A percentile compares a stretch with the other conserved stretches of the same genome.
These are phyloP conservation scores for Tipula lateralis DNA, from an alignment of 2,888 invertebrate species.

Conservation along the genomic window DNA sequence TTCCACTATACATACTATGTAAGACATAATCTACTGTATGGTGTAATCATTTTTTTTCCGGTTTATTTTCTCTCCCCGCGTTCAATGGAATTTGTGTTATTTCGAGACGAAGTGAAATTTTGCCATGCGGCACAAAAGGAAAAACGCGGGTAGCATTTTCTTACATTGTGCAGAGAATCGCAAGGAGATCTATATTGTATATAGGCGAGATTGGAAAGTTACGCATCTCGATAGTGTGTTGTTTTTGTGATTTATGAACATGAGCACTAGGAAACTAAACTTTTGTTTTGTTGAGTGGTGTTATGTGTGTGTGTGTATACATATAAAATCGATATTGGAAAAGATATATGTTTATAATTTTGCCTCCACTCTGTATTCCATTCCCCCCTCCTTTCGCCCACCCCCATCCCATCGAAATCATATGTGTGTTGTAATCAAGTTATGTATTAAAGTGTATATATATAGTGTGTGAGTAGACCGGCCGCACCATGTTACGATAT, in stretches of 20 bases:
- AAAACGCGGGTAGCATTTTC: background rate
- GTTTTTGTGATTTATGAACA: background rate
- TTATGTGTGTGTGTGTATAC: background rate
- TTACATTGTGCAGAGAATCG: background rate
- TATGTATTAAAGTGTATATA: background rate
- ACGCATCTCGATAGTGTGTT: background rate
- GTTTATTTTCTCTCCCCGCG: background rate
- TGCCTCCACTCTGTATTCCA: background rate
- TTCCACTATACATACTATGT: background rate
- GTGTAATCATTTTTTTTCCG: background rate
- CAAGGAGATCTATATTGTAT: background rate
- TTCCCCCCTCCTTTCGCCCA: background rate
- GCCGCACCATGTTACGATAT: background rate
- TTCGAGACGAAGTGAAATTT: background rate
- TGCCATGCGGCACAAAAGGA: background rate
- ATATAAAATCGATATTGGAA: background rate
- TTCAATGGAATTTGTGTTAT: background rate
- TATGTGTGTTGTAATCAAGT: background rate
- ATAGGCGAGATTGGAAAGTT: background rate
- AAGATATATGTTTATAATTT: background rate
- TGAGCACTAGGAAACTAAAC: background rate
- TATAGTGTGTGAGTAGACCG: background rate
- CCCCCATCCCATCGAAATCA: no score
- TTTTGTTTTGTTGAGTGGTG: background rate
- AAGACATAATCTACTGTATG: background rate